Evolutionary conservation across 2,797 vertebrate species (phyloP).

Genomic region (Coccyzus lansbergi): DNA sequence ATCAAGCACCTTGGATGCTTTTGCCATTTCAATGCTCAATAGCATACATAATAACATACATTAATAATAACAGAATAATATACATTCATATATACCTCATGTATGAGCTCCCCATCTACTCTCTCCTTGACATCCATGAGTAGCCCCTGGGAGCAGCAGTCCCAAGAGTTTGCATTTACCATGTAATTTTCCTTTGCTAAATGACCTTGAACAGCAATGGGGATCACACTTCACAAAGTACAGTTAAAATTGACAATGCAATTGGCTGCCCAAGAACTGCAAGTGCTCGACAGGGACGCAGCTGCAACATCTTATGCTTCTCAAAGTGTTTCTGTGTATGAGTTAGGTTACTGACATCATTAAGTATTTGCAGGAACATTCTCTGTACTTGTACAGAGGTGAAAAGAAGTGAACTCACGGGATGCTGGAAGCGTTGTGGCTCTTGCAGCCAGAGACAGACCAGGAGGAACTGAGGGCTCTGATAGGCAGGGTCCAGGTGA

Average conservation of each 20-base stretch:
- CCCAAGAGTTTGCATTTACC: neutral
- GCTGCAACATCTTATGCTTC: neutral
- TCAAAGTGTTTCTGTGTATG: neutral
- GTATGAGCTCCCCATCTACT: neutral
- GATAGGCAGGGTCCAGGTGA: neutral
- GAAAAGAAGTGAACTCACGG: neutral
- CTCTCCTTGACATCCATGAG: neutral
- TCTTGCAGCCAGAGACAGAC: neutral
- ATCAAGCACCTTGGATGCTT: neutral
- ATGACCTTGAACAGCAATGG: neutral
- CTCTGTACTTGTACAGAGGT: neutral
- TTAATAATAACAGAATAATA: too few relatives aligned
- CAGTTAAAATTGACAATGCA: conserved; percentile 11
- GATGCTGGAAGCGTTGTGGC: neutral
- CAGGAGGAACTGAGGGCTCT: neutral
- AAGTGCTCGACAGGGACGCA: neutral
- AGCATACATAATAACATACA: too few relatives aligned
- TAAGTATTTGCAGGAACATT: conserved; percentile 9
- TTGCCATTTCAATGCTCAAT: neutral
- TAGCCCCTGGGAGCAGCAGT: neutral
- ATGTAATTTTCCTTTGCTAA: neutral
- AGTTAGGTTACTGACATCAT: conserved; percentile 18
- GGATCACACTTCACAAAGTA: neutral
- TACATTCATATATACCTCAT: rapidly evolving
- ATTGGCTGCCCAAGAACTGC: neutral